A percentile compares a stretch with the other conserved stretches of the same genome.
Evolutionary conservation across 2,888 invertebrate genomes (phyloP).

Genomic region (Sceliomorpha sp.): DNA sequence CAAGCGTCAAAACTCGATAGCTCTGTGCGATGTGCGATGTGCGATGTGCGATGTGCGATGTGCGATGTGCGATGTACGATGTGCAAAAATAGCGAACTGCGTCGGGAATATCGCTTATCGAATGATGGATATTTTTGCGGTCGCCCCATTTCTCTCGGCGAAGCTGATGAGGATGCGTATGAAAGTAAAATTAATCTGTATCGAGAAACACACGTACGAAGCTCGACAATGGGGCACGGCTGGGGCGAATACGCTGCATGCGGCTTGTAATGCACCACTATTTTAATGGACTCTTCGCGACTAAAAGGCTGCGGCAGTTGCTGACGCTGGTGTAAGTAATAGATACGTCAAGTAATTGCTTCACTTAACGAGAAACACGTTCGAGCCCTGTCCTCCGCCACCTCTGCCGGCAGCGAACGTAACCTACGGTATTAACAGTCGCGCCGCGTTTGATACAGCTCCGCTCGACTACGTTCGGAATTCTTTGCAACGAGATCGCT

Average conservation of each 20-base stretch:
- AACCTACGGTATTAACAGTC: conserved; percentile 67
- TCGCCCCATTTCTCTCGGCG: conserved; percentile 5
- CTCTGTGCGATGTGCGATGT: background rate
- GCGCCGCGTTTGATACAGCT: conserved; percentile 65
- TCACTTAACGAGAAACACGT: conserved; percentile 80
- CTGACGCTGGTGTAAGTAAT: conserved; percentile 77
- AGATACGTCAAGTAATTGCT: conserved; percentile 79
- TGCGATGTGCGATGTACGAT: background rate
- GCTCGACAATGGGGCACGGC: background rate
- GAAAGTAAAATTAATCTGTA: conserved; percentile 23
- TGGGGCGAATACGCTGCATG: conserved; percentile 13
- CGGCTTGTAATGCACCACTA: conserved; percentile 38
- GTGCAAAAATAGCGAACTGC: conserved; percentile 7
- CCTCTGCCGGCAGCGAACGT: conserved; percentile 26
- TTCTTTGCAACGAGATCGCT: background rate
- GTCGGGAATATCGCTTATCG: conserved; percentile 4
- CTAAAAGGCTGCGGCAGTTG: conserved; percentile 76
- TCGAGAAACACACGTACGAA: conserved; percentile 7
- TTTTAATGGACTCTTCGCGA: conserved; percentile 72
- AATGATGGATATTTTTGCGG: conserved; percentile 6
- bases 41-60: conserved; percentile 1
- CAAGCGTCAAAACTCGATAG: background rate
- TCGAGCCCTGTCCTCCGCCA: conserved; percentile 63
- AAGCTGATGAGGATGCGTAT: conserved; percentile 10
- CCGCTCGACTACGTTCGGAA: conserved; percentile 9